These are phyloP conservation scores for Eremophila alpestris DNA, from an alignment of 2,797 vertebrate genomes.

Conservation along the genomic window DNA sequence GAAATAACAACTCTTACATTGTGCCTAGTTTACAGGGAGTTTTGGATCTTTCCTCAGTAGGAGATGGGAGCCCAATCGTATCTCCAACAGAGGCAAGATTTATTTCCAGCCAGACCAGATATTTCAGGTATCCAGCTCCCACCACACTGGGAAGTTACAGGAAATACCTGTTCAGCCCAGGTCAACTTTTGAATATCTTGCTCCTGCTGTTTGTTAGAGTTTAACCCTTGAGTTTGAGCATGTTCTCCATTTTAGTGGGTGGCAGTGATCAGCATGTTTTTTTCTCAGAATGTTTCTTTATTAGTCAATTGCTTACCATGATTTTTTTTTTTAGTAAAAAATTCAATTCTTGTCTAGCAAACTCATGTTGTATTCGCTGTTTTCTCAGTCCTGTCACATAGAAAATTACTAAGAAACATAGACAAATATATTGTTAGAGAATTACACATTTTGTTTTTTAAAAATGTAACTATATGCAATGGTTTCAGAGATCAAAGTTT, in stretches of 20 bases:
- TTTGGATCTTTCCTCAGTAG: background rate
- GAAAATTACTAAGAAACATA: background rate
- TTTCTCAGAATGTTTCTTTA: background rate
- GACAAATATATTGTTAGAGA: background rate
- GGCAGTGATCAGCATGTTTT: fast-evolving
- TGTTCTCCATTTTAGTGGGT: background rate
- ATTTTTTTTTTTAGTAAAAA: background rate
- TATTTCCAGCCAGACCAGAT: background rate
- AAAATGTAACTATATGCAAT: background rate
- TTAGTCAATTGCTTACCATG: background rate
- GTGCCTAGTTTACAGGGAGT: background rate
- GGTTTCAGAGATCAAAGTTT: background rate
- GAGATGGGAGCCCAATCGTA: background rate
- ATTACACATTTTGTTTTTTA: background rate
- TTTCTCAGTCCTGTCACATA: background rate
- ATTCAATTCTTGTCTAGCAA: background rate
- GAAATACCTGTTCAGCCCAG: background rate
- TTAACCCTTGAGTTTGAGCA: background rate
- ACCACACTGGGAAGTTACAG: background rate
- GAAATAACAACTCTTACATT: background rate
- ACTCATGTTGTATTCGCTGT: background rate
- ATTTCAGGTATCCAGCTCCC: background rate
- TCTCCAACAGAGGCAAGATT: background rate
- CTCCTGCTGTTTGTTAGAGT: background rate
- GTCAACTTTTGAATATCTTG: background rate